phyloP scores from a whole-genome alignment of 2,797 vertebrate species.

The Micropoecilia bifurca region DNA sequence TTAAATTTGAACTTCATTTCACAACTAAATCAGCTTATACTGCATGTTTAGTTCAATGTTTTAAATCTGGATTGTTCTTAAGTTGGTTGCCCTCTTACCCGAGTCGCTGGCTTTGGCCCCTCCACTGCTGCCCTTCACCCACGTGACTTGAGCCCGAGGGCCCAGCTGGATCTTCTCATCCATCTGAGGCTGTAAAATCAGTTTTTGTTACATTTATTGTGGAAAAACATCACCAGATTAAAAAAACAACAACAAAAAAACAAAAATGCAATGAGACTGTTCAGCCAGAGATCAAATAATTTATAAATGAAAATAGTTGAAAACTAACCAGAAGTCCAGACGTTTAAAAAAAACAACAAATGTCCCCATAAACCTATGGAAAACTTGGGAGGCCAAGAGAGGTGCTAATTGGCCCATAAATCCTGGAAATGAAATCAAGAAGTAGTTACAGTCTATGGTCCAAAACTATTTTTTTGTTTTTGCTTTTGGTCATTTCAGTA shows the following conservation, averaged over 20 bases:
- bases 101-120: slow-evolving; percentile 95
- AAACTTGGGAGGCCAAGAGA: background rate
- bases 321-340: background rate
- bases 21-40: background rate
- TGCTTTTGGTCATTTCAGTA: slow-evolving; percentile 14
- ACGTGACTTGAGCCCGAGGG: slow-evolving; percentile 94
- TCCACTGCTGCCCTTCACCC: slow-evolving; percentile 98
- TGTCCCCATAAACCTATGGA: background rate
- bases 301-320: background rate
- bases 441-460: slow-evolving; percentile 1
- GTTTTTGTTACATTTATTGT: background rate
- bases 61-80: background rate
- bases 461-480: background rate
- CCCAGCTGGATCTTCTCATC: slow-evolving; percentile 99
- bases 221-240: background rate
- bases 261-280: background rate
- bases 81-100: slow-evolving; percentile 76
- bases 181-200: slow-evolving; percentile 88
- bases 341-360: background rate
- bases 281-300: background rate
- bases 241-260: background rate
- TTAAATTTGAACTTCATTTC: background rate
- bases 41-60: background rate
- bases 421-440: slow-evolving; percentile 27
- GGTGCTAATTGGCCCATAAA: background rate